These are phyloP conservation scores for Glossosoma conforme DNA, from an alignment of 1,140 invertebrate genomes.

Conservation along the genomic window DNA sequence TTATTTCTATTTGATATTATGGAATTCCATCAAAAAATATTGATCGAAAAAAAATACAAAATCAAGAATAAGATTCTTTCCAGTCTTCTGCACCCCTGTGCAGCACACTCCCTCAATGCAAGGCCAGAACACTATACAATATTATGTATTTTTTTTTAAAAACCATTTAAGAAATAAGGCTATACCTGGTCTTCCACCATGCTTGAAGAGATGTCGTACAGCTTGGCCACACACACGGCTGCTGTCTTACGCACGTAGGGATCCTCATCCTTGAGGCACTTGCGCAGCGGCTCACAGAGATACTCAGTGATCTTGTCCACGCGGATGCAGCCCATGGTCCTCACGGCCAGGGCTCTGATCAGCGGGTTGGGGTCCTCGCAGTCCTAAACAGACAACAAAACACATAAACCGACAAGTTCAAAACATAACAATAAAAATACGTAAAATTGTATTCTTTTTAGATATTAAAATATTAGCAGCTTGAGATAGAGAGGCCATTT, in stretches of 20 bases:
- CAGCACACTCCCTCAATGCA: too few species aligned
- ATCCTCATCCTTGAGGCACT: constrained; percentile 98
- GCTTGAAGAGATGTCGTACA: constrained; percentile 97
- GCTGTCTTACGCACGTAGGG: constrained; percentile 99
- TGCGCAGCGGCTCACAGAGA: constrained; percentile 95
- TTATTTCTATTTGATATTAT: too few species aligned
- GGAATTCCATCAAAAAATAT: too few species aligned
- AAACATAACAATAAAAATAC: too few species aligned
- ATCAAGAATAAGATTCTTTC: too few species aligned
- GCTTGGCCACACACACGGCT: constrained; percentile 97
- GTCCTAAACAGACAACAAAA: constrained; percentile 60
- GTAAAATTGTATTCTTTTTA: too few species aligned
- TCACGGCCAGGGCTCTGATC: constrained; percentile 95
- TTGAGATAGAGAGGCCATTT: too few species aligned
- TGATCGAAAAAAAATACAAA: too few species aligned
- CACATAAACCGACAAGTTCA: constrained; percentile 8
- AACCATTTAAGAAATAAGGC: not conserved
- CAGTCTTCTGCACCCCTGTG: too few species aligned
- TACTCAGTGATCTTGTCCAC: constrained; percentile 99
- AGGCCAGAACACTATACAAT: too few species aligned
- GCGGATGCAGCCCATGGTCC: constrained; percentile 99
- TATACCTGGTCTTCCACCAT: constrained; percentile 82
- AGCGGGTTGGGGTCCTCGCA: constrained; percentile 99
- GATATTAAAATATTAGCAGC: too few species aligned
- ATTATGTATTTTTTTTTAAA: not conserved